Percentiles rank a stretch among this genome's conserved stretches.
Conservation (phyloP, 2,888 invertebrate genomes). For the Athalia cordata region DNA sequence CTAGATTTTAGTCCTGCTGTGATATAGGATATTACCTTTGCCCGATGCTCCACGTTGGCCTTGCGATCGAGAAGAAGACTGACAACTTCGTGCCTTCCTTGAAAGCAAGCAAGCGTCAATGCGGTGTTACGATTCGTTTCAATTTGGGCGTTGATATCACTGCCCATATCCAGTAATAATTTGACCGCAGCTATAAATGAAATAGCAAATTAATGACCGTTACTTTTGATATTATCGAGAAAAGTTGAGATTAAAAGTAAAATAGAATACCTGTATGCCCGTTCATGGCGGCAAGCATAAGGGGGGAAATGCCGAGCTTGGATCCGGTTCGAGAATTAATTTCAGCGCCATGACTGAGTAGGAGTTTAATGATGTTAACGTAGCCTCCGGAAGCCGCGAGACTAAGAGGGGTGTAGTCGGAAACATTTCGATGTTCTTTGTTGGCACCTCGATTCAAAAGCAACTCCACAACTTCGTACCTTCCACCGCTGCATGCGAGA, state of each 20-base stretch:
- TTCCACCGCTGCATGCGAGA: constrained; percentile 96
- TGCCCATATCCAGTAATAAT: constrained; percentile 96
- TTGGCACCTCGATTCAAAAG: constrained; percentile 93
- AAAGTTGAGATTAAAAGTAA: background rate
- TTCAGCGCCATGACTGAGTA: constrained; percentile 96
- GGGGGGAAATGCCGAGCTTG: constrained; percentile 97
- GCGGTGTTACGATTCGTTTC: constrained; percentile 99
- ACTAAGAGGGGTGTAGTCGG: constrained; percentile 99
- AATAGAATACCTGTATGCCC: constrained; percentile 82
- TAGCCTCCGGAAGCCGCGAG: constrained; percentile 98
- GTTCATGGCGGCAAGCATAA: constrained; percentile 99
- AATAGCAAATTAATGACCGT: constrained; percentile 39
- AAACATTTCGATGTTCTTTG: constrained; percentile 98
- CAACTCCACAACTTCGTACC: constrained; percentile 96
- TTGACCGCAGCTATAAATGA: constrained; percentile 88
- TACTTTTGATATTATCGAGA: background rate
- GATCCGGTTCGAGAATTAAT: constrained; percentile 98
- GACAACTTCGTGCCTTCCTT: constrained; percentile 99
- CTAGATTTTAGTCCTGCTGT: no score
- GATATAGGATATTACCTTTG: constrained; percentile 80
- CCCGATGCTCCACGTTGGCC: constrained; percentile 99
- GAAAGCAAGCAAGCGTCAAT: constrained; percentile 98
- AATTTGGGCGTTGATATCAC: constrained; percentile 99
- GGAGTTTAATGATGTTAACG: constrained; percentile 96
- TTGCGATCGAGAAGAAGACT: constrained; percentile 95